Evolutionary conservation across 2,888 invertebrate species (phyloP).

Genomic region (Nasonia oneida): DNA sequence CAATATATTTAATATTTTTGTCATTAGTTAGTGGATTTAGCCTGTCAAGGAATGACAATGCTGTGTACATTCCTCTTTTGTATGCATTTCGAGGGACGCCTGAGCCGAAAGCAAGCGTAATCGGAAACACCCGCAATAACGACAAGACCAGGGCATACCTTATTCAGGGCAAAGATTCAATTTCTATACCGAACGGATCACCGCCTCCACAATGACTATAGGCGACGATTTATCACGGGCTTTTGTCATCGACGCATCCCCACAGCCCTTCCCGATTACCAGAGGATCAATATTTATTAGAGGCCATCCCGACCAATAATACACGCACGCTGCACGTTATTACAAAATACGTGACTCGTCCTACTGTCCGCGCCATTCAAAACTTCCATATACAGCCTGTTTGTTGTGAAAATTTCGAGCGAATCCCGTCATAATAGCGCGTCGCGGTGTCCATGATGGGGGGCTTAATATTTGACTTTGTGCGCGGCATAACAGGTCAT

Average conservation of each 20-base stretch:
- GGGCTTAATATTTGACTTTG: constrained; percentile 66
- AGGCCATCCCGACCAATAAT: constrained; percentile 6
- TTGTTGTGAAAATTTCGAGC: constrained; percentile 60
- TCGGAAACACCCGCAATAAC: background rate
- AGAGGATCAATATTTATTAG: constrained; percentile 61
- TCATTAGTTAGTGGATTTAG: background rate
- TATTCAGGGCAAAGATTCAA: constrained; percentile 50
- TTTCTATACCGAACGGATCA: constrained; percentile 41
- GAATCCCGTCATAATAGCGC: constrained; percentile 51
- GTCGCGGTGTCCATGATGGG: background rate
- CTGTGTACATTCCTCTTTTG: no score
- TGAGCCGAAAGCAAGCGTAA: background rate
- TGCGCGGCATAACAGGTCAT: constrained; percentile 59
- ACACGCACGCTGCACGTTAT: constrained; percentile 1
- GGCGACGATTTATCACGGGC: constrained; percentile 53
- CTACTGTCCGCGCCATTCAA: constrained; percentile 29
- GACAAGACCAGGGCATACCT: background rate
- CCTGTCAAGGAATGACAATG: background rate
- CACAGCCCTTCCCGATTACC: constrained; percentile 20
- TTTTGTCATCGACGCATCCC: constrained; percentile 44
- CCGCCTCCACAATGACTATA: constrained; percentile 36
- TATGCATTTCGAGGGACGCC: background rate
- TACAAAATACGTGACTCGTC: constrained; percentile 40
- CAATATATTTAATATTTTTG: no score
- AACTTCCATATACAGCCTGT: constrained; percentile 51